Conservation (phyloP, 1,140 invertebrate species). For the Scaptomyza graminum region DNA sequence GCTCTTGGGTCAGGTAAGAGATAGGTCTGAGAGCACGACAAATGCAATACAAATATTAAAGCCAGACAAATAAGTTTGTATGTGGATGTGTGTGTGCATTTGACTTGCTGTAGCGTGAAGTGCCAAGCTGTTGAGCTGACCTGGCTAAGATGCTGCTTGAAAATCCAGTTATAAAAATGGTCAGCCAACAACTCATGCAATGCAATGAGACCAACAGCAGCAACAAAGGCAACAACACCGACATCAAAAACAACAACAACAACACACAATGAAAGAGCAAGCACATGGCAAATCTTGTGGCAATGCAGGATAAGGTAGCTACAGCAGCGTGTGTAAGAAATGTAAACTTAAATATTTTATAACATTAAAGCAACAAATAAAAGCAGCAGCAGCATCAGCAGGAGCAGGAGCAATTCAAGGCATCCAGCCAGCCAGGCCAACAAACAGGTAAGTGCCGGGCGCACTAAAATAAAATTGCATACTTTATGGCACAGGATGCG, state of each 20-base stretch:
- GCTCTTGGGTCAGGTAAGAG: slow-evolving; percentile 39
- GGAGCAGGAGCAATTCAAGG: slow-evolving; percentile 14
- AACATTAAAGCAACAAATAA: slow-evolving; percentile 61
- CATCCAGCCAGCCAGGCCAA: slow-evolving; percentile 23
- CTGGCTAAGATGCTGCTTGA: slow-evolving; percentile 53
- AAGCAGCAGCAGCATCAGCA: slow-evolving; percentile 14
- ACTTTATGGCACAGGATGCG: slow-evolving; percentile 71
- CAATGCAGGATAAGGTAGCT: slow-evolving; percentile 19
- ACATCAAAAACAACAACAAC: not conserved
- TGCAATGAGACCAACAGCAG: slow-evolving; percentile 43
- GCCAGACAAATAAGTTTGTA: slow-evolving; percentile 34
- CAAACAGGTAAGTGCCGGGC: slow-evolving; percentile 71
- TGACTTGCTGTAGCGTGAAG: slow-evolving; percentile 36
- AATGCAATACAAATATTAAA: slow-evolving; percentile 69
- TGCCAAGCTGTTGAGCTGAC: slow-evolving; percentile 45
- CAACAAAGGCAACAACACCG: not conserved
- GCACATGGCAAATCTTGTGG: slow-evolving; percentile 17
- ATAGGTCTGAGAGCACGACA: slow-evolving; percentile 41
- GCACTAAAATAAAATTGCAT: slow-evolving; percentile 77
- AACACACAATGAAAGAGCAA: not conserved
- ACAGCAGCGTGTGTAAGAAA: slow-evolving; percentile 59
- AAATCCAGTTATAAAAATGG: slow-evolving; percentile 75
- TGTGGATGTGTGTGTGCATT: slow-evolving; percentile 4
- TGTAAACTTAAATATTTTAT: slow-evolving; percentile 82
- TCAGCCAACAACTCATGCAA: slow-evolving; percentile 61